phyloP scores from a whole-genome alignment of 37 sponge, comb jelly and placozoan genomes.

The Petrosia ficiformis region DNA sequence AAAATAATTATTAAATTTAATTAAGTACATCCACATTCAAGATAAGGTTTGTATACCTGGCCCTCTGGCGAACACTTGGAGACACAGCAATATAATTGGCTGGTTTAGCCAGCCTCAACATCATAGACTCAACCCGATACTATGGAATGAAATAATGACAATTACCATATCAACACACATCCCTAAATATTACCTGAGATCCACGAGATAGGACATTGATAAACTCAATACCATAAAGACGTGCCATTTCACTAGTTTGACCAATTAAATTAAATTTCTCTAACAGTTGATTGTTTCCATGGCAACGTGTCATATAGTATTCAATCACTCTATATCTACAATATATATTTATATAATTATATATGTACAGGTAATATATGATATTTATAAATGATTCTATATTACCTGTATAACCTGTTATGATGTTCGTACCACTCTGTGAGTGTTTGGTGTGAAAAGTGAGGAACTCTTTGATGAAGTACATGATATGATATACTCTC shows the following conservation, averaged over 20 bases:
- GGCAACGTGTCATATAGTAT: constrained; percentile 72
- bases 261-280: constrained; percentile 84
- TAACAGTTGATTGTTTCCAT: constrained; percentile 69
- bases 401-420: constrained; percentile 27
- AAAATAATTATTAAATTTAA: background rate
- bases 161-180: background rate
- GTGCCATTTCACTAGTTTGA: constrained; percentile 95
- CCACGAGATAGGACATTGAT: constrained; percentile 85
- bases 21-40: constrained; percentile 5
- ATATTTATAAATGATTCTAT: background rate
- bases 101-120: constrained; percentile 88
- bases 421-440: constrained; percentile 65
- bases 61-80: constrained; percentile 91
- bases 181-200: constrained; percentile 57
- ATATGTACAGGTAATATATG: too few species aligned
- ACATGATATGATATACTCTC: constrained; percentile 89
- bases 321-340: constrained; percentile 68
- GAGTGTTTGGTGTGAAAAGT: constrained; percentile 62
- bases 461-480: constrained; percentile 78
- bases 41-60: constrained; percentile 48
- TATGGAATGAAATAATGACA: constrained; percentile 9
- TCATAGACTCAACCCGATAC: constrained; percentile 98
- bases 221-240: constrained; percentile 96
- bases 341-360: background rate
- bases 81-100: constrained; percentile 84